Conservation (phyloP, 2,797 vertebrate genomes). For the Gambusia yucatana region DNA sequence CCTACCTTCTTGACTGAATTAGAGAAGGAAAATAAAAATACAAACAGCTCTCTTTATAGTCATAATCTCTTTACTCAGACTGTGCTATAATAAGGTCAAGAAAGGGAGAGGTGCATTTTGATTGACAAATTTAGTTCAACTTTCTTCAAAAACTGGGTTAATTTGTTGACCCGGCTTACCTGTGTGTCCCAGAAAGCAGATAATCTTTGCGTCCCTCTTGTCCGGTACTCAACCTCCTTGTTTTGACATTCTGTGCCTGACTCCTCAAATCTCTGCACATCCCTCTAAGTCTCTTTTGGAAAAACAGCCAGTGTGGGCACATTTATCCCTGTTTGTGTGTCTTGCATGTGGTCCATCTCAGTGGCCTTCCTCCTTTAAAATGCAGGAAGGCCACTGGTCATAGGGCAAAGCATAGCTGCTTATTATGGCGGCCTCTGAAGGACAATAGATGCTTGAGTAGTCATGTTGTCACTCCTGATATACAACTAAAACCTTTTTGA, state of each 20-base stretch:
- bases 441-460: constrained; percentile 35
- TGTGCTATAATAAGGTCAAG: constrained; percentile 11
- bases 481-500: constrained; percentile 1
- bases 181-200: constrained; percentile 48
- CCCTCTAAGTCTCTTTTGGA: constrained; percentile 20
- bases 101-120: constrained; percentile 12
- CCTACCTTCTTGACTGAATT: constrained; percentile 54
- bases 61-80: constrained; percentile 33
- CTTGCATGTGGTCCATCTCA: constrained; percentile 32
- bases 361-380: constrained; percentile 20
- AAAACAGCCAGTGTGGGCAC: constrained; percentile 11
- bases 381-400: constrained; percentile 28
- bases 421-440: constrained; percentile 35
- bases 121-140: constrained; percentile 12
- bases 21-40: constrained; percentile 47
- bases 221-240: not conserved
- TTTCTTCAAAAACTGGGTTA: constrained; percentile 49
- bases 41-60: constrained; percentile 54
- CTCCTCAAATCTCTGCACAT: constrained; percentile 14
- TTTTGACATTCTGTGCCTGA: constrained; percentile 15
- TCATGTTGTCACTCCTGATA: constrained; percentile 12
- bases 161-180: constrained; percentile 52
- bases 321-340: constrained; percentile 22
- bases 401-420: constrained; percentile 34
- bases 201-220: constrained; percentile 25